Evolutionary conservation across 2,113 vertebrate species (phyloP), one percentile per base, ranked within the genome.

Genomic region (Scartelaos histophorus): DNA sequence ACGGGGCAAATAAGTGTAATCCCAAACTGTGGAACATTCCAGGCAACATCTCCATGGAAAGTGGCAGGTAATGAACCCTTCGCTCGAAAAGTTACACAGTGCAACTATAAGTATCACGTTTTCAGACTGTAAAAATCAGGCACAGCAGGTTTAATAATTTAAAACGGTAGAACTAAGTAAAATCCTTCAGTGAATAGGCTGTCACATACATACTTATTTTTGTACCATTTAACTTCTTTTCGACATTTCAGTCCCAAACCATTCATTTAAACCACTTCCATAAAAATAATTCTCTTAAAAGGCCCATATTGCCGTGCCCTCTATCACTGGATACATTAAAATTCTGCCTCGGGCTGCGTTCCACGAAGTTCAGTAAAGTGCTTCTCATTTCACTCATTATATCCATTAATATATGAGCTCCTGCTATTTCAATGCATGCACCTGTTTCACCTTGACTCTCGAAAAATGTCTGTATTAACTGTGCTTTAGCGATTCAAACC

Each of bases 271-370:
- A 65, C 43, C 65, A 85, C 76, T 68, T 73, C 71, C 85, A 88
- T 86, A 70, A 12, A 81, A 79, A 79, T 67, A 80, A 89, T 86
- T 76, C 85, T 73, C 66, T 81, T 74, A 73, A 86, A 70, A 82
- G 67, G 73, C 71, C 82, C 84, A 81, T 76, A 68, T 17, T n/a
- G 61, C 34, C 2, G 80, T 78, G 75, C 86, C 67, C 77, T 86
- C 68, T 67, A 88, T 89, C 90, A 83, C 73, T 79, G 68, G 69
- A 81, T 84, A 82, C 78, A 69, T 86, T 71, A 78, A 73, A 71
- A 80, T 62, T 74, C 82, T 67, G 61, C 84, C 85, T 58, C 75
- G 61, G 38, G 53, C 62, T 71, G 47, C 78, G 80, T 77, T 57
- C 76, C 85, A 67, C 72, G 76, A 70, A 76, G 70, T 79, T 79